These are phyloP conservation scores for Lordiphosa clarofinis DNA, from an alignment of 1,140 invertebrate species.

Conservation along the genomic window DNA sequence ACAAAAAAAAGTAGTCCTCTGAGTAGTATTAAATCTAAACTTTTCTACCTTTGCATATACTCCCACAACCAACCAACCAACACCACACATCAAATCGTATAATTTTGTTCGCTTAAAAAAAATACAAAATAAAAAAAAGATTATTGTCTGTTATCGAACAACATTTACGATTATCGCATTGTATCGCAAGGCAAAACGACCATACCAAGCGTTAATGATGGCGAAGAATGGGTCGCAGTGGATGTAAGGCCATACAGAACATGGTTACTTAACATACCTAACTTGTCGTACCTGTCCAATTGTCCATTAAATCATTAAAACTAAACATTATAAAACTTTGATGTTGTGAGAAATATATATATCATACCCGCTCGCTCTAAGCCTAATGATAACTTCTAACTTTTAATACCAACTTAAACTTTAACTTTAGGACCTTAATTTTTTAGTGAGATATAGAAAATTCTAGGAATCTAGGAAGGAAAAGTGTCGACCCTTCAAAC, in stretches of 20 bases:
- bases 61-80: constrained; percentile 8
- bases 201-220: constrained; percentile 97
- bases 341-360: constrained; percentile 33
- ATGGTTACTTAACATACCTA: constrained; percentile 60
- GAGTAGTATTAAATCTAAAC: constrained; percentile 45
- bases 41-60: constrained; percentile 58
- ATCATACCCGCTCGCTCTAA: constrained; percentile 15
- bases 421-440: constrained; percentile 10
- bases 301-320: constrained; percentile 16
- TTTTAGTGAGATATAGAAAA: too few relatives aligned
- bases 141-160: constrained; percentile 81
- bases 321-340: constrained; percentile 4
- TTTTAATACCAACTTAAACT: constrained; percentile 20
- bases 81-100: constrained; percentile 25
- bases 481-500: too few relatives aligned
- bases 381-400: constrained; percentile 45
- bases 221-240: constrained; percentile 94
- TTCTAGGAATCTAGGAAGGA: too few relatives aligned
- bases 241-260: constrained; percentile 87
- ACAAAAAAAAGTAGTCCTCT: neutral
- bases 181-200: constrained; percentile 97
- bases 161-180: constrained; percentile 95
- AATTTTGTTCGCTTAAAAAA: constrained; percentile 36
- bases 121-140: constrained; percentile 43
- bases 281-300: constrained; percentile 28